Percentiles rank a stretch among this genome's conserved stretches.
Evolutionary conservation across 92 coral and sea anemone genomes (phyloP).

Genomic region (Chrysogorgia sp.): DNA sequence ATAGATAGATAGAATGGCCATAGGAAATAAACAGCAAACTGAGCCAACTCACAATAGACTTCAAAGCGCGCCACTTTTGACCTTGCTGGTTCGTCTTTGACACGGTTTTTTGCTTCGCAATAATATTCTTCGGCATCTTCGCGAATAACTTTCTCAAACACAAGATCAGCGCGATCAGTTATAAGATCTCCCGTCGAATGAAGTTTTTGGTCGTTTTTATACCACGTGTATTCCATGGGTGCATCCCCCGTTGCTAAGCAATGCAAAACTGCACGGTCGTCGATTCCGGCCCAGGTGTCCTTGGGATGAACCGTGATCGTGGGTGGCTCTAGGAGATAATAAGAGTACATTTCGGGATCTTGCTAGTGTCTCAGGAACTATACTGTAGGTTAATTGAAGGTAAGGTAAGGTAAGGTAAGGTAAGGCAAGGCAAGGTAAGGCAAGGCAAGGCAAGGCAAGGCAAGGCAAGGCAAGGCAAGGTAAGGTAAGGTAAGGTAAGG

Average conservation of each 20-base stretch:
- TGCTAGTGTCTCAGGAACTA: background rate
- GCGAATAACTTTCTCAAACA: constrained; percentile 52
- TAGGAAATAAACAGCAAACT: background rate
- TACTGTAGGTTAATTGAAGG: background rate
- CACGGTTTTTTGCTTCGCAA: constrained; percentile 67
- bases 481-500: no score
- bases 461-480: no score
- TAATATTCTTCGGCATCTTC: constrained; percentile 69
- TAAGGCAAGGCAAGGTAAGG: no score
- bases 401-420: background rate
- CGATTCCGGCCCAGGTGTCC: constrained; percentile 71
- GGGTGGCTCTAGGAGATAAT: constrained; percentile 63
- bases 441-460: no score
- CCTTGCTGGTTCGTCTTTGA: constrained; percentile 44
- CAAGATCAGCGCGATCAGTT: constrained; percentile 62
- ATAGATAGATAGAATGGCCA: no score
- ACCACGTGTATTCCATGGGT: constrained; percentile 73
- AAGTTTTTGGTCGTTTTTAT: constrained; percentile 55
- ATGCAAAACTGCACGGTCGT: constrained; percentile 57
- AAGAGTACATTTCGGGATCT: background rate
- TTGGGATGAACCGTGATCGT: constrained; percentile 72
- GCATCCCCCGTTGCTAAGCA: constrained; percentile 86
- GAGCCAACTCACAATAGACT: constrained; percentile 70
- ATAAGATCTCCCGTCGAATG: constrained; percentile 52
- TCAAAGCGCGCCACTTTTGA: constrained; percentile 68